A percentile compares a stretch with the other conserved stretches of the same genome.
phyloP scores from a whole-genome alignment of 2,888 invertebrate species.

The Apocheima hispidaria region DNA sequence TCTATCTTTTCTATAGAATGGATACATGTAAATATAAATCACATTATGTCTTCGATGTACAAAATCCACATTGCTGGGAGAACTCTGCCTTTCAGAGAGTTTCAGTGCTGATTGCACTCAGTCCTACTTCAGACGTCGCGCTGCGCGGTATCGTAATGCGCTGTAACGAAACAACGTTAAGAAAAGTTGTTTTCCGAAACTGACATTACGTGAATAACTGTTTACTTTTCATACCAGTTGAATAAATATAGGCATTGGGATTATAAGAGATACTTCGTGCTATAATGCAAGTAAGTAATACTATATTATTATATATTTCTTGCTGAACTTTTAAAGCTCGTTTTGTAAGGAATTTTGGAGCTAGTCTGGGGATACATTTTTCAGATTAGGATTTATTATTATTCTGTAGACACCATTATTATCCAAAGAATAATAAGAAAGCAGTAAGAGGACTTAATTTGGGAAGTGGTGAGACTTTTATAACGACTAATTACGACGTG shows the following conservation, averaged over 20 bases:
- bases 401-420: background rate
- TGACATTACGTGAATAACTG: conserved; percentile 13
- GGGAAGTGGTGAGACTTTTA: background rate
- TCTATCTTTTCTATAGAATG: background rate
- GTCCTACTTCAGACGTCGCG: conserved; percentile 22
- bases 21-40: background rate
- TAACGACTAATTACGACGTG: too few species aligned
- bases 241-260: conserved; percentile 18
- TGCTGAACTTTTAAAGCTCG: background rate
- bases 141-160: conserved; percentile 6
- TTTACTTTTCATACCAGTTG: conserved; percentile 4
- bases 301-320: background rate
- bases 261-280: background rate
- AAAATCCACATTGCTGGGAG: background rate
- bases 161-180: background rate
- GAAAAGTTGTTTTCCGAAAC: conserved; percentile 11
- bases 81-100: conserved; percentile 15
- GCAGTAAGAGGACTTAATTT: background rate
- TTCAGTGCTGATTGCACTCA: conserved; percentile 23
- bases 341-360: background rate
- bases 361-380: background rate
- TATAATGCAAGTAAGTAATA: conserved; percentile 30
- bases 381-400: background rate
- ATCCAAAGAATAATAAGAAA: background rate
- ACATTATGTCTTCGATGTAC: background rate